A percentile compares a stretch with the other conserved stretches of the same genome.
phyloP scores from a whole-genome alignment of 37 sponge, comb jelly and placozoan species.

The Diacarnus erythraeanus region DNA sequence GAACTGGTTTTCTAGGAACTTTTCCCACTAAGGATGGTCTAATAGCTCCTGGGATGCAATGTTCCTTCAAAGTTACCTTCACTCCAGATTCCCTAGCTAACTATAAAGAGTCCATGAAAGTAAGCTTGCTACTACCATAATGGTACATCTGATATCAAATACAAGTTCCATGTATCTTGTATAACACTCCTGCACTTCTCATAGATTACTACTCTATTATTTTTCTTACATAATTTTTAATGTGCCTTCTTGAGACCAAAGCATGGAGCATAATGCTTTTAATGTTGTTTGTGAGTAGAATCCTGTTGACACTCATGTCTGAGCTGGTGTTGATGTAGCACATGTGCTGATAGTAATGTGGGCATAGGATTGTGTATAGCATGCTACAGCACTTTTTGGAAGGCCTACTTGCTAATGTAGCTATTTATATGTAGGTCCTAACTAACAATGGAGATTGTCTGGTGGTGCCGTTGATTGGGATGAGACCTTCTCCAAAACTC shows the following conservation, averaged over 20 bases:
- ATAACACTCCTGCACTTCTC: background rate
- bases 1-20: background rate
- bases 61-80: slow-evolving; percentile 55
- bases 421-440: slow-evolving; percentile 43
- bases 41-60: slow-evolving; percentile 78
- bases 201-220: too few relatives aligned
- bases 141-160: background rate
- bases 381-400: too few relatives aligned
- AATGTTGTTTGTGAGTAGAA: too few relatives aligned
- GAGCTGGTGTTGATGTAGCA: too few relatives aligned
- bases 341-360: too few relatives aligned
- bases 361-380: too few relatives aligned
- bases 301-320: too few relatives aligned
- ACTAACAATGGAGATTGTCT: slow-evolving; percentile 50
- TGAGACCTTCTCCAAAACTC: slow-evolving; percentile 60
- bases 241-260: too few relatives aligned
- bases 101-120: slow-evolving; percentile 61
- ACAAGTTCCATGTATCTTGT: background rate
- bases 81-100: slow-evolving; percentile 72
- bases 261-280: too few relatives aligned
- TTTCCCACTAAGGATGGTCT: slow-evolving; percentile 65
- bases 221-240: too few relatives aligned
- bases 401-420: too few relatives aligned
- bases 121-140: background rate
- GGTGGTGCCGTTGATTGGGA: slow-evolving; percentile 49